A percentile compares a stretch with the other conserved stretches of the same genome.
Conservation (phyloP, 2,888 invertebrate genomes). For the Diloba caeruleocephala region DNA sequence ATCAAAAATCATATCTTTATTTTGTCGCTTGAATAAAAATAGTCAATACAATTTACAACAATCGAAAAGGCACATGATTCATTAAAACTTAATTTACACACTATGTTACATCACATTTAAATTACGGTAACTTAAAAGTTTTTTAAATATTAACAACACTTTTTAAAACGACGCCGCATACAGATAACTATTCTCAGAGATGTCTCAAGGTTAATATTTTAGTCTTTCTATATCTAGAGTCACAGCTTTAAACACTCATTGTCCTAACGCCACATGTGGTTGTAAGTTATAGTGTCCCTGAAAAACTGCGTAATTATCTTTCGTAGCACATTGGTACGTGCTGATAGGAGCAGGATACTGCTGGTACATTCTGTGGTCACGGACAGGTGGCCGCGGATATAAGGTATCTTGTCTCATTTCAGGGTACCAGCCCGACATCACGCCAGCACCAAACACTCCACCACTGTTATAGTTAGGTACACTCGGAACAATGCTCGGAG, state of each 20-base stretch:
- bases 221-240: neutral
- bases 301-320: constrained; percentile 84
- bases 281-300: constrained; percentile 86
- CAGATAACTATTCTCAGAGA: constrained; percentile 16
- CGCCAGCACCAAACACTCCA: constrained; percentile 67
- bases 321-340: constrained; percentile 83
- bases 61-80: constrained; percentile 57
- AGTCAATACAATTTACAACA: constrained; percentile 41
- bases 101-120: constrained; percentile 66
- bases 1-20: constrained; percentile 40
- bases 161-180: constrained; percentile 12
- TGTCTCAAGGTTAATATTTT: constrained; percentile 5
- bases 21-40: constrained; percentile 29
- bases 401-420: constrained; percentile 77
- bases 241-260: constrained; percentile 60
- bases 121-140: constrained; percentile 70
- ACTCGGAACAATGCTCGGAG: constrained; percentile 66
- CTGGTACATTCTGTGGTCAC: constrained; percentile 79
- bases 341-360: constrained; percentile 76
- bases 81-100: constrained; percentile 32
- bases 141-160: constrained; percentile 45
- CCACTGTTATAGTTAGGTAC: constrained; percentile 68
- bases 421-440: constrained; percentile 77
- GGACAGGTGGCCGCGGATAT: constrained; percentile 70
- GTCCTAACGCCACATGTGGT: constrained; percentile 83